Conservation (phyloP, 2,888 invertebrate genomes). For the Ectemnius continuus region DNA sequence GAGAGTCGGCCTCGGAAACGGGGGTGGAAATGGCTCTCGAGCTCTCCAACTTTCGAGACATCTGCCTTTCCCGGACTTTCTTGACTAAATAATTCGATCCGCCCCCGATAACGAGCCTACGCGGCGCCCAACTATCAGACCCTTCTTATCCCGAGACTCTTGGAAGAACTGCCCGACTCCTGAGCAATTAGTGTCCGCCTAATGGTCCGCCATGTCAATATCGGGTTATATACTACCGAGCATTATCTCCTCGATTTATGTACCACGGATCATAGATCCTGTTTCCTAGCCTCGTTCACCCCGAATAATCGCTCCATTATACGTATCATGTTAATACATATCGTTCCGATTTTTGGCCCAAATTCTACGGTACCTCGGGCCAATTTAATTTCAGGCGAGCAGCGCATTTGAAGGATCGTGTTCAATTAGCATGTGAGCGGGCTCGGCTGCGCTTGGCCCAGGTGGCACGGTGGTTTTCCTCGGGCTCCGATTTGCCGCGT, state of each 20-base stretch:
- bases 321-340: not conserved
- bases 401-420: too few relatives aligned
- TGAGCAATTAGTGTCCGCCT: not conserved
- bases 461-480: too few relatives aligned
- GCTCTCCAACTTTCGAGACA: constrained; percentile 55
- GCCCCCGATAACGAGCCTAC: constrained; percentile 45
- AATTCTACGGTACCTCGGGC: too few relatives aligned
- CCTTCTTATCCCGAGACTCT: constrained; percentile 8
- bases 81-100: constrained; percentile 62
- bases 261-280: constrained; percentile 5
- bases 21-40: constrained; percentile 44
- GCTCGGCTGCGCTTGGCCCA: too few relatives aligned
- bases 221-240: not conserved
- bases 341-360: too few relatives aligned
- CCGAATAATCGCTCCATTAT: constrained; percentile 5
- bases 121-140: not conserved
- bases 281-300: not conserved
- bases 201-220: not conserved
- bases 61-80: constrained; percentile 59
- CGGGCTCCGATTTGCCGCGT: not conserved
- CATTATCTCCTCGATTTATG: constrained; percentile 1
- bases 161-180: not conserved
- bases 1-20: constrained; percentile 50
- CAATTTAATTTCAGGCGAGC: too few relatives aligned
- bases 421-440: too few relatives aligned